These are phyloP conservation scores for Spilosoma lubricipeda DNA, from an alignment of 2,888 invertebrate genomes.

Conservation along the genomic window DNA sequence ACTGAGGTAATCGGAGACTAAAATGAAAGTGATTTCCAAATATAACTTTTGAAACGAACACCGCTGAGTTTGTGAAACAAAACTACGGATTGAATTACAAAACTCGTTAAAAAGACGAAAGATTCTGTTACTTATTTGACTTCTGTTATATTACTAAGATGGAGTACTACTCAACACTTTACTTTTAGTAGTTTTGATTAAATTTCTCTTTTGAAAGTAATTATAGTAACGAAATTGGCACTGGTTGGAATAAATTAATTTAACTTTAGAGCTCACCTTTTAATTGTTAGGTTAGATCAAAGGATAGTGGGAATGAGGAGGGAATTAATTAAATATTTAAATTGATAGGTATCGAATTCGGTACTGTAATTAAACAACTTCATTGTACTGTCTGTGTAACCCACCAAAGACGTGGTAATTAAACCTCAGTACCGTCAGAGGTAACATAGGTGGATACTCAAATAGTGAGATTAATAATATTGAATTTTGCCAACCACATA, in stretches of 20 bases:
- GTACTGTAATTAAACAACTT: neutral
- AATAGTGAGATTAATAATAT: neutral
- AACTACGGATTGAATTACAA: neutral
- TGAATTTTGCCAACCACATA: neutral
- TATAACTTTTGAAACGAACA: neutral
- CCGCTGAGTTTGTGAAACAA: too few relatives aligned
- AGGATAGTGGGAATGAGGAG: neutral
- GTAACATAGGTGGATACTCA: neutral
- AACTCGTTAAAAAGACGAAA: neutral
- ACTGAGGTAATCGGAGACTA: neutral
- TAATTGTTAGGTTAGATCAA: neutral
- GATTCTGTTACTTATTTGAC: neutral
- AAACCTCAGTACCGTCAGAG: neutral
- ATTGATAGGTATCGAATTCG: neutral
- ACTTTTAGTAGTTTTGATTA: neutral
- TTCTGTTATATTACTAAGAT: neutral
- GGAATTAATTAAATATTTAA: neutral
- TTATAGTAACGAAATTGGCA: too few relatives aligned
- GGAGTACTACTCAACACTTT: neutral
- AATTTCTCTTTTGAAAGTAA: neutral
- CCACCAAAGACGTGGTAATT: neutral
- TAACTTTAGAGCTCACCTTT: neutral
- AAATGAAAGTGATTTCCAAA: neutral
- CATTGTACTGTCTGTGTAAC: neutral
- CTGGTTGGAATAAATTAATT: neutral